phyloP scores from a whole-genome alignment of 2,113 vertebrate species.

The Casuarius casuarius region DNA sequence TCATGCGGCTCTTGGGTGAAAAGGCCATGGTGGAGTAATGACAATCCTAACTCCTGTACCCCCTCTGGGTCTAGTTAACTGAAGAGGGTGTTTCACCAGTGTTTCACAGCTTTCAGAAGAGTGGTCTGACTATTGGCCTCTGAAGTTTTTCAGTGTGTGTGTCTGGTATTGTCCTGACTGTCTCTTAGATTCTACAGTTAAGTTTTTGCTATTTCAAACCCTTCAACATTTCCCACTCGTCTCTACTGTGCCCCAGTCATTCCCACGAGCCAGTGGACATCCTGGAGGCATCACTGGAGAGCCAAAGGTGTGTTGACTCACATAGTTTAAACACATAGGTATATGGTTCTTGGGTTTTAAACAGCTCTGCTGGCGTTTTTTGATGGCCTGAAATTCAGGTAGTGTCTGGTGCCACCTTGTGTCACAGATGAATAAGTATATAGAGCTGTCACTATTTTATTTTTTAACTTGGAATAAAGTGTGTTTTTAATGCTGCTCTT shows the following conservation, averaged over 20 bases:
- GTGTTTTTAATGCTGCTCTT: neutral
- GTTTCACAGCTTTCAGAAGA: neutral
- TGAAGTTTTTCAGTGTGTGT: neutral
- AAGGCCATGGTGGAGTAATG: rapidly evolving
- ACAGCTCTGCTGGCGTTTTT: neutral
- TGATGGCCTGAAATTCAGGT: neutral
- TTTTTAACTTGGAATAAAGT: neutral
- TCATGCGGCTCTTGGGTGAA: neutral
- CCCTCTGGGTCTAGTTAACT: rapidly evolving
- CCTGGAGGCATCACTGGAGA: rapidly evolving
- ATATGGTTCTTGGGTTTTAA: neutral
- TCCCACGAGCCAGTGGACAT: neutral
- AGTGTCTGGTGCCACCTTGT: constrained; percentile 58
- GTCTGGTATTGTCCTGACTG: neutral
- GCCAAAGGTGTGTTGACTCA: rapidly evolving
- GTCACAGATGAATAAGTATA: neutral
- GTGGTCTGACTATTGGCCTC: neutral
- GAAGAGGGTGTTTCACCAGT: neutral
- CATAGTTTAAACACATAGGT: rapidly evolving
- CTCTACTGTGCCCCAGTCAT: neutral
- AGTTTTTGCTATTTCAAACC: neutral
- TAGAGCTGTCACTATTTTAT: neutral
- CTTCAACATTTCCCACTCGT: neutral
- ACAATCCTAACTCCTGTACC: rapidly evolving
- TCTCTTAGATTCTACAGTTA: neutral